A percentile compares a stretch with the other conserved stretches of the same genome.
Conservation (phyloP, 2,113 vertebrate species). For the Dendrocopos noguchii region DNA sequence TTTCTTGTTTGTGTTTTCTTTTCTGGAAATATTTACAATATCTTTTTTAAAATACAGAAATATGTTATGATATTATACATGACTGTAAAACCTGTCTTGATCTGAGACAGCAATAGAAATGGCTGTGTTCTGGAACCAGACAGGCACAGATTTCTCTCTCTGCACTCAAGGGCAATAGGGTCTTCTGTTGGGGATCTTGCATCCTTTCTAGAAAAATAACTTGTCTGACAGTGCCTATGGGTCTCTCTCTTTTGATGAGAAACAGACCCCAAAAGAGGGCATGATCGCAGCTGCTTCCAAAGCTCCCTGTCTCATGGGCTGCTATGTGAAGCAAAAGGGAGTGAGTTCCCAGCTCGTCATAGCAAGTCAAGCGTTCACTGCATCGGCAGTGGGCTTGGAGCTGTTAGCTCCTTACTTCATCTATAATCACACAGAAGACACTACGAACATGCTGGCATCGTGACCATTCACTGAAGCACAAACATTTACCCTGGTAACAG, state of each 20-base stretch:
- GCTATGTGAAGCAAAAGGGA: accelerated
- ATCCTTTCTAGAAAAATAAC: neutral
- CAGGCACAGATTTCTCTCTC: neutral
- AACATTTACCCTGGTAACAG: neutral
- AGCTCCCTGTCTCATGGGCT: neutral
- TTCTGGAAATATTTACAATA: neutral
- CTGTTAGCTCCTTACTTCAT: neutral
- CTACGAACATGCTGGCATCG: neutral
- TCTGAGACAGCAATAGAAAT: neutral
- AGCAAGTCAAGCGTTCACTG: neutral
- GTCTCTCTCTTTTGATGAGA: neutral
- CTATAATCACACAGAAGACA: neutral
- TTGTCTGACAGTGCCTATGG: neutral
- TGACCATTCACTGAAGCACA: neutral
- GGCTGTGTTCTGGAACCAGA: neutral
- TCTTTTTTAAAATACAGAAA: neutral
- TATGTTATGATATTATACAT: neutral
- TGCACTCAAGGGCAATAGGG: neutral
- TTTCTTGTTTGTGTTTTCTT: neutral
- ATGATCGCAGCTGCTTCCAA: neutral
- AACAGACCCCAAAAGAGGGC: neutral
- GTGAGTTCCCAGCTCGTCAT: neutral
- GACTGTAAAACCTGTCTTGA: neutral
- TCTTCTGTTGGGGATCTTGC: neutral
- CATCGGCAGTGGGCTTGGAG: neutral